phyloP scores from a whole-genome alignment of 53 echinoderm and acorn worm species.

The Patiria pectinifera region DNA sequence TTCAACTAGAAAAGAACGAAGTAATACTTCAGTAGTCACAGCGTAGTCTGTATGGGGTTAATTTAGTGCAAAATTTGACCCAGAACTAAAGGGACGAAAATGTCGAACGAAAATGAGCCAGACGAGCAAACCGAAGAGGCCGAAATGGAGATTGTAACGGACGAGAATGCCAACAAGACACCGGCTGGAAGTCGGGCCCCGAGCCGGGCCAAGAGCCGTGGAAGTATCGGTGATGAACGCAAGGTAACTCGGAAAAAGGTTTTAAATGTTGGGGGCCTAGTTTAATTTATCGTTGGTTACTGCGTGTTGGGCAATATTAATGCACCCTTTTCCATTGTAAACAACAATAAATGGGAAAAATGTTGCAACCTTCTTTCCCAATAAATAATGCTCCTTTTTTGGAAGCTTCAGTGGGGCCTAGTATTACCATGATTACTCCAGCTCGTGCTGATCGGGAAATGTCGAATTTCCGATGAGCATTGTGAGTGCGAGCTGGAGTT shows the following conservation, averaged over 20 bases:
- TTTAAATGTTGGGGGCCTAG: no score
- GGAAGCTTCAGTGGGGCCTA: no score
- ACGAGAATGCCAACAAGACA: slow-evolving; percentile 54
- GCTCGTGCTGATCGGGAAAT: no score
- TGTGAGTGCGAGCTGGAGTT: no score
- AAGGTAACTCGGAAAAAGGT: slow-evolving; percentile 65
- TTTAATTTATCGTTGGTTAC: no score
- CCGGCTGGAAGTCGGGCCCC: slow-evolving; percentile 83
- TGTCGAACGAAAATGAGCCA: slow-evolving; percentile 78
- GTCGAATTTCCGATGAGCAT: no score
- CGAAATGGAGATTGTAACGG: slow-evolving; percentile 17
- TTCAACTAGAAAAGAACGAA: neutral
- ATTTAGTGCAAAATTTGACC: neutral
- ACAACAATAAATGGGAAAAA: no score
- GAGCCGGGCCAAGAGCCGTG: slow-evolving; percentile 95
- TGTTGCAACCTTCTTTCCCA: no score
- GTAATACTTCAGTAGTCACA: neutral
- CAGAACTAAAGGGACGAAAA: neutral
- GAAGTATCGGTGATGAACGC: slow-evolving; percentile 92
- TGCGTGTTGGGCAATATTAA: no score
- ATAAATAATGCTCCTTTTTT: no score
- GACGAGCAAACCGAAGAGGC: slow-evolving; percentile 66
- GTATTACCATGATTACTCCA: no score
- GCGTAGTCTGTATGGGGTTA: neutral
- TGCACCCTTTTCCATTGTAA: no score